phyloP scores from a whole-genome alignment of 2,113 vertebrate genomes.

The Aegithalos caudatus region DNA sequence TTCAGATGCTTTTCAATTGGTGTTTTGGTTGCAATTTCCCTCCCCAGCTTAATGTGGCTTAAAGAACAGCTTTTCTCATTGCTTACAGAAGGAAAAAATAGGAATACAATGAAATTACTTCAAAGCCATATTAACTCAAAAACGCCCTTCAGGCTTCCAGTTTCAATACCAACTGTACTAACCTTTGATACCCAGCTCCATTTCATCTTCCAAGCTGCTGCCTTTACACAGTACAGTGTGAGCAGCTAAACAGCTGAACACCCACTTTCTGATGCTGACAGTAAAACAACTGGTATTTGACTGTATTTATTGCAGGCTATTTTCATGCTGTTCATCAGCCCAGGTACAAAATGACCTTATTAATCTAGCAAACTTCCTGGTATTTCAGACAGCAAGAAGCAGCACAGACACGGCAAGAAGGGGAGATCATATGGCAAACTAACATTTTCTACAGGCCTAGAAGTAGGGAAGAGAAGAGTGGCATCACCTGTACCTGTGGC shows the following conservation, averaged over 20 bases:
- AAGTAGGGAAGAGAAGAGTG: background rate
- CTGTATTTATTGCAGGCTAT: background rate
- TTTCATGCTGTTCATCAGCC: background rate
- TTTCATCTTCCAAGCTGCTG: background rate
- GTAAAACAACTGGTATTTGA: background rate
- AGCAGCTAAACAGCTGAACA: background rate
- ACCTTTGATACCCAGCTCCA: background rate
- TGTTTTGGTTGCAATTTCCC: background rate
- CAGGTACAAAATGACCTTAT: background rate
- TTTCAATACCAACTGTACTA: background rate
- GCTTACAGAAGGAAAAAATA: background rate
- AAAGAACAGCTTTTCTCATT: background rate
- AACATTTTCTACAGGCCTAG: background rate
- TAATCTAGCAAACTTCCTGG: background rate
- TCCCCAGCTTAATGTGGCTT: background rate
- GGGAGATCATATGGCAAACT: accelerated
- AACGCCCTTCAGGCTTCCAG: background rate
- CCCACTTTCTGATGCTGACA: background rate
- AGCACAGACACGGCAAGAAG: background rate
- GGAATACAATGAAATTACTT: slow-evolving; percentile 9
- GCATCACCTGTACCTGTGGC: background rate
- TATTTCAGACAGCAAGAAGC: background rate
- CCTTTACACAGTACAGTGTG: background rate
- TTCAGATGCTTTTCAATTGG: background rate
- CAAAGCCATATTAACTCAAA: slow-evolving; percentile 10